Conservation (phyloP, 2,888 invertebrate species). For the Amphipyra berbera region DNA sequence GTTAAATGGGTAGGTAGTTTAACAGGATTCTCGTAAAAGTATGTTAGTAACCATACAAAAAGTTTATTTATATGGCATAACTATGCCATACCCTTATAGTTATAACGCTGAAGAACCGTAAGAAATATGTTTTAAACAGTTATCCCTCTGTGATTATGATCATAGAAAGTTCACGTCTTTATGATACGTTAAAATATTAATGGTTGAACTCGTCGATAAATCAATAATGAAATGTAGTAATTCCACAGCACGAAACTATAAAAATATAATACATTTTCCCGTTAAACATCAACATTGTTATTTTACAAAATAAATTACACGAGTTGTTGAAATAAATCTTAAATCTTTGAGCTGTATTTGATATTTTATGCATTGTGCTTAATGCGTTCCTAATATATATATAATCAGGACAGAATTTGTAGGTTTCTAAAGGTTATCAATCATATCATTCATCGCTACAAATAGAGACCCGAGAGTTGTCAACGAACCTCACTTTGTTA, state of each 20-base stretch:
- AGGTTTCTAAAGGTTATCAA: slow-evolving; percentile 52
- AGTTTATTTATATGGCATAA: too few relatives aligned
- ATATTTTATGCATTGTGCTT: slow-evolving; percentile 46
- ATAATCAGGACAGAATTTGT: slow-evolving; percentile 44
- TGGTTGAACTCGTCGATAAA: slow-evolving; percentile 17
- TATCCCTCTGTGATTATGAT: too few relatives aligned
- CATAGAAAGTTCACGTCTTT: too few relatives aligned
- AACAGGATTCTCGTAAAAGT: too few relatives aligned
- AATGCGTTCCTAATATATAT: slow-evolving; percentile 60
- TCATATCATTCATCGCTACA: slow-evolving; percentile 43
- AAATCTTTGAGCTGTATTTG: slow-evolving; percentile 29
- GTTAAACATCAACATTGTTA: slow-evolving; percentile 12
- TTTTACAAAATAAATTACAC: slow-evolving; percentile 15
- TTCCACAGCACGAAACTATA: slow-evolving; percentile 1
- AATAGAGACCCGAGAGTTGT: slow-evolving; percentile 31
- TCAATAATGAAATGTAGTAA: background rate
- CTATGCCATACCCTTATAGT: too few relatives aligned
- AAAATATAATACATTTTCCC: slow-evolving; percentile 1
- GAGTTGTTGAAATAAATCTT: slow-evolving; percentile 19
- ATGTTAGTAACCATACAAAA: too few relatives aligned
- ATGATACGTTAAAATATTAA: too few relatives aligned
- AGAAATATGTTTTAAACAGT: too few relatives aligned
- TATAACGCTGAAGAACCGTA: too few relatives aligned
- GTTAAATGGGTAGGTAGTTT: too few relatives aligned
- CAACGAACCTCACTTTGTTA: slow-evolving; percentile 31